phyloP scores from a whole-genome alignment of 2,797 vertebrate genomes.

The Alcedo quadribrachys region DNA sequence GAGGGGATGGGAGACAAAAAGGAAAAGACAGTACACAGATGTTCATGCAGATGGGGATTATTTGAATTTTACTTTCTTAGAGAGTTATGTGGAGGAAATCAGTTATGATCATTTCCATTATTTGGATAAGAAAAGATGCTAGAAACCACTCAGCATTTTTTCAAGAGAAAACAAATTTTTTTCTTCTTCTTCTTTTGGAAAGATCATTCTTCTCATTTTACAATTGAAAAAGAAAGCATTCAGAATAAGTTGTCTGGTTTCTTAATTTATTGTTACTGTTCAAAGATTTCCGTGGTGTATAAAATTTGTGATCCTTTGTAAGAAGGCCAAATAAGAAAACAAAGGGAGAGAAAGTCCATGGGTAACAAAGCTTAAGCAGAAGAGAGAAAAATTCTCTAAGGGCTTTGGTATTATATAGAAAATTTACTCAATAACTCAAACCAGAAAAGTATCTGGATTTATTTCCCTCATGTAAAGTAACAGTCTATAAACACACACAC shows the following conservation, averaged over 20 bases:
- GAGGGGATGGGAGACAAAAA: background rate
- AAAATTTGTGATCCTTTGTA: constrained; percentile 39
- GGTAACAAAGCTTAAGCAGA: background rate
- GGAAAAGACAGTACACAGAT: background rate
- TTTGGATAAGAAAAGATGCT: background rate
- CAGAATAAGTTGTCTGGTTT: background rate
- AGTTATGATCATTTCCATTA: background rate
- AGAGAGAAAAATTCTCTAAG: background rate
- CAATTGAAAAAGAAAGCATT: background rate
- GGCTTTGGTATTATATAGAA: background rate
- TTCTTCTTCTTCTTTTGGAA: background rate
- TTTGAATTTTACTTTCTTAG: background rate
- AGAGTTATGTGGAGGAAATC: background rate
- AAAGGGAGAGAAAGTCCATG: constrained; percentile 22
- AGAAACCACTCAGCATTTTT: background rate
- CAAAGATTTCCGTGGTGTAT: constrained; percentile 17
- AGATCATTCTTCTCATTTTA: constrained; percentile 5
- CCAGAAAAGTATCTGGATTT: background rate
- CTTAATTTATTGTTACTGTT: constrained; percentile 27
- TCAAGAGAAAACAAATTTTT: background rate
- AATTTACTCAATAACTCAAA: background rate
- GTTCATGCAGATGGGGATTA: background rate
- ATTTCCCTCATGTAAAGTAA: constrained; percentile 9
- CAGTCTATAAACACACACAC: background rate
- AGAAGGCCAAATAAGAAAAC: constrained; percentile 31